Percentiles rank a stretch among this genome's conserved stretches.
Conservation (phyloP, 2,797 vertebrate genomes). For the Xenentodon cancila region DNA sequence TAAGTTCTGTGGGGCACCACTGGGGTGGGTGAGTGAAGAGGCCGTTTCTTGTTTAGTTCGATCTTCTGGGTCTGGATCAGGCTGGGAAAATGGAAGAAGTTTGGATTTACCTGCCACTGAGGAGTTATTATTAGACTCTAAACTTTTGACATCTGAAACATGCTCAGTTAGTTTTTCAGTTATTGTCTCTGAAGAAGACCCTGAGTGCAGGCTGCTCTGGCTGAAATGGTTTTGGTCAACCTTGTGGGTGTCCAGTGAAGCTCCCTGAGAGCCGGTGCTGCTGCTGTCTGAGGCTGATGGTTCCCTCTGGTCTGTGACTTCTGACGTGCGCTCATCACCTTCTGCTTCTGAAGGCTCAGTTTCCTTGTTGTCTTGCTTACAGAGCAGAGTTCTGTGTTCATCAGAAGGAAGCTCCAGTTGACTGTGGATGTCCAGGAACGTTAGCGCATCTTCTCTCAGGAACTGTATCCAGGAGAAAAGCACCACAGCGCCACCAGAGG, state of each 20-base stretch:
- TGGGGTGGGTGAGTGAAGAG: slow-evolving; percentile 34
- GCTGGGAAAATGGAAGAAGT: not conserved
- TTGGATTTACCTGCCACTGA: not conserved
- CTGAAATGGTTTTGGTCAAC: not conserved
- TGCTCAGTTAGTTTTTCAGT: not conserved
- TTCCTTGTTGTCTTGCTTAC: not conserved
- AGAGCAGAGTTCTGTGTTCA: not conserved
- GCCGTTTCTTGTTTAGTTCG: slow-evolving; percentile 12
- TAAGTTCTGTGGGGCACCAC: not conserved
- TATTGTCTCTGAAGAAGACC: not conserved
- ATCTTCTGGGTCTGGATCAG: not conserved
- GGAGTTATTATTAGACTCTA: not conserved
- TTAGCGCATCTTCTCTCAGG: slow-evolving; percentile 85
- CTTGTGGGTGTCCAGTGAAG: not conserved
- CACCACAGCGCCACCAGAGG: slow-evolving; percentile 85
- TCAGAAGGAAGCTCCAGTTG: slow-evolving; percentile 80
- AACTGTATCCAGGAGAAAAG: slow-evolving; percentile 93
- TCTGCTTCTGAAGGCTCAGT: slow-evolving; percentile 38
- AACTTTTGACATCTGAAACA: slow-evolving; percentile 4
- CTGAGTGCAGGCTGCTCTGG: not conserved
- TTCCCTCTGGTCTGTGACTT: not conserved
- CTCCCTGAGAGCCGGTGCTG: not conserved
- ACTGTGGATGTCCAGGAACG: slow-evolving; percentile 83
- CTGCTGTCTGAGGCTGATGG: not conserved
- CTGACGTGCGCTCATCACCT: not conserved